phyloP scores from a whole-genome alignment of 2,797 vertebrate genomes.

The Centroberyx gerrardi region DNA sequence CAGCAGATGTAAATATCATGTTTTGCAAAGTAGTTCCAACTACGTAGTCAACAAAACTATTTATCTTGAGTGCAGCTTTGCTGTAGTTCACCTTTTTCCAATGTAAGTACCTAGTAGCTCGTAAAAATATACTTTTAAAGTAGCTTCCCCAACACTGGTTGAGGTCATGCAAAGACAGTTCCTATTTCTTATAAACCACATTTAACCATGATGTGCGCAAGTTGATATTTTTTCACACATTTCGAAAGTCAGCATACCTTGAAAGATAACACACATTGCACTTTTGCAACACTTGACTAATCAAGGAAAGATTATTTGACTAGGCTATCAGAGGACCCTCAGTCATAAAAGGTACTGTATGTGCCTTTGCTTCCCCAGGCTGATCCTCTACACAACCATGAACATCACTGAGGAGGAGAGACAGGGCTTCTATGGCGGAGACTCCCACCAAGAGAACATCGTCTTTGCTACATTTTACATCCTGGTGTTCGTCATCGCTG shows the following conservation, averaged over 20 bases:
- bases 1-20: no score
- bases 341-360: conserved; percentile 22
- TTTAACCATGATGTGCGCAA: neutral
- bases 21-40: no score
- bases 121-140: neutral
- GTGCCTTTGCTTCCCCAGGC: conserved; percentile 47
- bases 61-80: no score
- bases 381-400: conserved; percentile 43
- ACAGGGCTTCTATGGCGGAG: conserved; percentile 17
- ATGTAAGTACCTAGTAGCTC: neutral
- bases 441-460: conserved; percentile 70
- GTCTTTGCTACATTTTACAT: conserved; percentile 80
- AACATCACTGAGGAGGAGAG: conserved; percentile 61
- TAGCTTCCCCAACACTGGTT: fast-evolving
- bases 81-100: no score
- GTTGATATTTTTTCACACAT: no score
- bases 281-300: neutral
- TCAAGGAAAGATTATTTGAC: neutral
- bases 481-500: conserved; percentile 79
- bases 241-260: neutral
- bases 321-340: neutral
- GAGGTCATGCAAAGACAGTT: neutral
- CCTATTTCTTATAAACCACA: conserved; percentile 16
- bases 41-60: no score
- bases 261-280: neutral